phyloP scores from a whole-genome alignment of 2,113 vertebrate species.

The Paracanthobrama guichenoti region DNA sequence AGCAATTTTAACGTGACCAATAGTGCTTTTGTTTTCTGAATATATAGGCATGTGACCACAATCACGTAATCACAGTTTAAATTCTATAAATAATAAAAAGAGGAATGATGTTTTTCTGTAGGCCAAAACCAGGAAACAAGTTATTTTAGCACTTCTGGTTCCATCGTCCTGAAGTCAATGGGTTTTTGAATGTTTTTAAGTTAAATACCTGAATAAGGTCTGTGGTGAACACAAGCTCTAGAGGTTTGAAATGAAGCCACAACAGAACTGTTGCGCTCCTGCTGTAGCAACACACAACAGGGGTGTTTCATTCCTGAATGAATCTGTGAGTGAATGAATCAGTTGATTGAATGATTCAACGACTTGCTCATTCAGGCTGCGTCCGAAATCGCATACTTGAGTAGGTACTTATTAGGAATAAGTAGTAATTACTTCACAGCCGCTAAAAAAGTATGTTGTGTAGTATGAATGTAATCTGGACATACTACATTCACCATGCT shows the following conservation, averaged over 20 bases:
- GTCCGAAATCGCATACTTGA: too few relatives aligned
- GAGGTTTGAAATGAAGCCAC: neutral
- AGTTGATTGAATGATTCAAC: neutral
- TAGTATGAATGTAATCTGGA: too few relatives aligned
- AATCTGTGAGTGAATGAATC: neutral
- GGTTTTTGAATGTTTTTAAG: neutral
- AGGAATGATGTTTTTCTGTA: neutral
- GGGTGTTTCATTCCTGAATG: neutral
- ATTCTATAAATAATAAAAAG: neutral
- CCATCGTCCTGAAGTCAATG: neutral
- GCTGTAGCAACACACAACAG: neutral
- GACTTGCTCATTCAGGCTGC: neutral
- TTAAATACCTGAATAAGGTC: neutral
- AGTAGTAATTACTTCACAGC: too few relatives aligned
- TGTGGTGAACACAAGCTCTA: neutral
- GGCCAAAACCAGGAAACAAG: neutral
- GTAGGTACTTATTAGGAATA: too few relatives aligned
- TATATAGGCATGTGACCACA: neutral
- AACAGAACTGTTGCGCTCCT: neutral
- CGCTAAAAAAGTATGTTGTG: too few relatives aligned
- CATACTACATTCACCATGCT: too few relatives aligned
- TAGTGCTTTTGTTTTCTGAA: neutral
- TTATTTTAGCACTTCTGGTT: neutral
- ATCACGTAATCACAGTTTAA: neutral
- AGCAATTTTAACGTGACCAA: too few relatives aligned